Percentiles rank a stretch among this genome's conserved stretches.
Conservation (phyloP, 2,797 vertebrate genomes). For the Lutjanus argentimaculatus region DNA sequence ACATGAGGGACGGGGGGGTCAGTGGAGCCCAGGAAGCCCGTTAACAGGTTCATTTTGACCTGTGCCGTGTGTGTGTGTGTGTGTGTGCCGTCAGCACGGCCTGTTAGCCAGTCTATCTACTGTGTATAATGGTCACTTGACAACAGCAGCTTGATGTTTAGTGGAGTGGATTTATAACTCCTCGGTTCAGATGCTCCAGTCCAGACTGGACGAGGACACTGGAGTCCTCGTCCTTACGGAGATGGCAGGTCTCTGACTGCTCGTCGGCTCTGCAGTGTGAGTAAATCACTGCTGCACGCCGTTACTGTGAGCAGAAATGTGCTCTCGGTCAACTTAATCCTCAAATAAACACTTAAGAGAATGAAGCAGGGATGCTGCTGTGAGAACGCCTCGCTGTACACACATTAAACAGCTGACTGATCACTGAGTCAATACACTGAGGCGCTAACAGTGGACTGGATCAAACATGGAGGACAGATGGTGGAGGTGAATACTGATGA, state of each 20-base stretch:
- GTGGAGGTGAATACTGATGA: conserved; percentile 57
- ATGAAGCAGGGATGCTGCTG: conserved; percentile 20
- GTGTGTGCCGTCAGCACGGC: conserved; percentile 1
- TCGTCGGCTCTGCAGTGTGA: neutral
- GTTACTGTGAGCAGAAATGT: conserved; percentile 28
- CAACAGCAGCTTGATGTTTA: conserved; percentile 39
- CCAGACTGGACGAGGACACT: neutral
- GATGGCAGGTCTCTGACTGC: conserved; percentile 15
- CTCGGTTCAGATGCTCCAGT: conserved; percentile 22
- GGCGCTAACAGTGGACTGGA: conserved; percentile 49
- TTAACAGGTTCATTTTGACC: neutral
- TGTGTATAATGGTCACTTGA: conserved; percentile 34
- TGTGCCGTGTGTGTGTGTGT: too few species aligned
- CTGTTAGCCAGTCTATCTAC: conserved; percentile 31
- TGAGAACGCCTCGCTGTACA: conserved; percentile 23
- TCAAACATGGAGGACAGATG: conserved; percentile 63
- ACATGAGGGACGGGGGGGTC: neutral
- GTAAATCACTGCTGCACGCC: conserved; percentile 10
- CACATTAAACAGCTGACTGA: conserved; percentile 56
- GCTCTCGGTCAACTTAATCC: conserved; percentile 46
- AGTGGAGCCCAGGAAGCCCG: too few species aligned
- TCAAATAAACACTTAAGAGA: conserved; percentile 60
- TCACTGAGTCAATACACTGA: conserved; percentile 49
- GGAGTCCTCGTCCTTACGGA: neutral
- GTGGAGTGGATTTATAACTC: conserved; percentile 2